Base-by-base conservation (phyloP, 2,797 vertebrate genomes). In the Eulemur mongoz region DNA sequence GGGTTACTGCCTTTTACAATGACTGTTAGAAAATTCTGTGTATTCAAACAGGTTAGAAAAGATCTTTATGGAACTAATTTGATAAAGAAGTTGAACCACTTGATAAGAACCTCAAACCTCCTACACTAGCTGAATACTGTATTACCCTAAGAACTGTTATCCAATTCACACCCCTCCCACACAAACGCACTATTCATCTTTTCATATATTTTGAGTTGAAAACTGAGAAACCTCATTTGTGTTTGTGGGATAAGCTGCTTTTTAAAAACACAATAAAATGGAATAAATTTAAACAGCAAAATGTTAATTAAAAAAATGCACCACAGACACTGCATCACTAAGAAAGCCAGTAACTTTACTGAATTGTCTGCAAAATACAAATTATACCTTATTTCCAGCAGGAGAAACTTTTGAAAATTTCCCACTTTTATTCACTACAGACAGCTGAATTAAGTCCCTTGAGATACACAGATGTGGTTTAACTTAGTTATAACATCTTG, bases 341-440 rank as follows among this genome's bases (percentile, higher is more conserved):
- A 99, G 99, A 99, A 99, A 99, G 99, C 99, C 99, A 99, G 99
- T 99, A 99, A 99, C 99, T 99, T 99, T 99, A 99, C 99, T 99
- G 99, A 99, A 99, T 99, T 99, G 99, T 99, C 99, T 99, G 99
- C 99, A 99, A 99, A 99, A 99, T 99, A 99, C 99, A 99, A 99
- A 99, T 99, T 99, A 99, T 99, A 99, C 99, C 99, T 99, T 99
- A 99, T 99, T 99, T 99, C 99, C 99, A 99, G 99, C 99, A 99
- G 99, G 99, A 99, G 99, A 99, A 99, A 99, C 98, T 98, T 98
- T 99, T 99, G 99, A 99, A 99, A 98, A 98, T 99, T 99, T 98
- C 99, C 98, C 99, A 99, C 99, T 99, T 98, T 98, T 99, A 99
- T 99, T 99, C 99, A 99, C 99, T 99, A 99, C 99, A 99, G 99